Conservation (phyloP, 2,113 vertebrate genomes). For the Danionella cerebrum region DNA sequence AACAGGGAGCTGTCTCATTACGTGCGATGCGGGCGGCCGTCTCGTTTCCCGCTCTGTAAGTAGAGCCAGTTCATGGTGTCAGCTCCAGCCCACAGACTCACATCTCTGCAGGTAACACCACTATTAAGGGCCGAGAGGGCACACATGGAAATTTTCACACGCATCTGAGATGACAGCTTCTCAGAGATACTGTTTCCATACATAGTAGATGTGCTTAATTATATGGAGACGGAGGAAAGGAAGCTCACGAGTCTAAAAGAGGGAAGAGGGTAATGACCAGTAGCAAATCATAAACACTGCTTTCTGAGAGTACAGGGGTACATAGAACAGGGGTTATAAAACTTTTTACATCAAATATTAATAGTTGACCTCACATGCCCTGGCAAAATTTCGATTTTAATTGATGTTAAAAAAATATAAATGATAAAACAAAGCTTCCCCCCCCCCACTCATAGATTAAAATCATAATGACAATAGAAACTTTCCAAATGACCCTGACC, state of each 20-base stretch:
- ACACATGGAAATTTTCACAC: slow-evolving; percentile 1
- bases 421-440: too few relatives aligned
- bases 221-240: not conserved
- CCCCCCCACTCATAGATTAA: too few relatives aligned
- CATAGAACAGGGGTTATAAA: too few relatives aligned
- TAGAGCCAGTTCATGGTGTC: slow-evolving; percentile 7
- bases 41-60: not conserved
- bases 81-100: slow-evolving; percentile 11
- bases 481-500: too few relatives aligned
- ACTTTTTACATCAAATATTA: too few relatives aligned
- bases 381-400: too few relatives aligned
- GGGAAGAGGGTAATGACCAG: not conserved
- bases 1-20: slow-evolving; percentile 26
- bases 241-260: not conserved
- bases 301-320: too few relatives aligned
- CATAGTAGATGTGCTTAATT: slow-evolving; percentile 21
- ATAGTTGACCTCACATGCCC: too few relatives aligned
- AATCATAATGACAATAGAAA: too few relatives aligned
- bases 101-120: slow-evolving; percentile 16
- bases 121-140: not conserved
- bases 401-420: too few relatives aligned
- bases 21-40: slow-evolving; percentile 16
- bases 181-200: slow-evolving; percentile 14
- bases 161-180: not conserved
- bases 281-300: not conserved